Base-by-base conservation (phyloP, 2,113 vertebrate genomes). In the Hippocampus barbouri region DNA sequence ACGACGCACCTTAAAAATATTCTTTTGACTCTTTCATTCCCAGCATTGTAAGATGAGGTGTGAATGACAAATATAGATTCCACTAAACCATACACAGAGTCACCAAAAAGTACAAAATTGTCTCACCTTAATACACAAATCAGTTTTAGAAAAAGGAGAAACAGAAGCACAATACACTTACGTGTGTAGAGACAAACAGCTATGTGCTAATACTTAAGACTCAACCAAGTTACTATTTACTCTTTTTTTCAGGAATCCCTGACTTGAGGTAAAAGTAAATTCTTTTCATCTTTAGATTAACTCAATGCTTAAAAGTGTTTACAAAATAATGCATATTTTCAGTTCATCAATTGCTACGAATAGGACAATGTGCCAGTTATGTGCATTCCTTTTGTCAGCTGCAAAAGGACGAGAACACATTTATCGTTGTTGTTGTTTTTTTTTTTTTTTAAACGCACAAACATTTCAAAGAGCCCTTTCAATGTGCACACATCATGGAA, bases 311-410 rank as follows among this genome's bases (percentile, higher is more conserved):
- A 76, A 87, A 92, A 91, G 83, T 86, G 73, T 91, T 90, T 91
- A 88, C 89, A 93, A 93, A 93, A 94, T 87, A 92, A 94, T 94
- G 93, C 92, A 93, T 93, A 94, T 93, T 82, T 91, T 90, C 86
- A 89, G 87, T 91, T 88, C 87, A 89, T 91, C 89, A 93, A 84
- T 92, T 92, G 92, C 92, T 94, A 93, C 91, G 84, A 91, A 92
- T 89, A 92, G 89, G 90, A 91, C 91, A 90, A 92, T 93, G 91
- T 93, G 91, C 89, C 91, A 85, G 89, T 88, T 90, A 84, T 87
- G 89, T 90, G 88, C 88, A 90, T 89, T 87, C 88, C 90, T 89
- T 90, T 88, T 91, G 72, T 89, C 67, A 82, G 86, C 79, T 83
- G 91, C 83, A 91, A 90, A 89, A 91, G 89, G 89, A 91, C 86